Percentiles rank a stretch among this genome's conserved stretches.
Conservation (phyloP, 1,140 invertebrate species). For the Stegodyphus dumicola region DNA sequence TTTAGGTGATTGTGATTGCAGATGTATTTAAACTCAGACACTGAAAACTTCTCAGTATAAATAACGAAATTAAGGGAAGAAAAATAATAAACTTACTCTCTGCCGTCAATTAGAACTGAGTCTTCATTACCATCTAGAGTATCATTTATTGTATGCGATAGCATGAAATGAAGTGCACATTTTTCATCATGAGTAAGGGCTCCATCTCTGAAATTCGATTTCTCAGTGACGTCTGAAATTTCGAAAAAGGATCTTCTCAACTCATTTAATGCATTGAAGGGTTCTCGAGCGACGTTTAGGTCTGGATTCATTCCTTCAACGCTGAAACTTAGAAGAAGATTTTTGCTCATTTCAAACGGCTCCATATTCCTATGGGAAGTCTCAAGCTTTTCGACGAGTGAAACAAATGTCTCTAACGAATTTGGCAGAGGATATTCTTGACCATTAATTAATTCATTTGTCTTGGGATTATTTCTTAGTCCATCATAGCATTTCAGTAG, state of each 20-base stretch:
- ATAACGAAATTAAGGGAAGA: neutral
- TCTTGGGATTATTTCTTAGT: neutral
- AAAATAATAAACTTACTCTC: neutral
- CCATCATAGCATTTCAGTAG: neutral
- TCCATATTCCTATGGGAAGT: neutral
- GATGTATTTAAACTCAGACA: no score
- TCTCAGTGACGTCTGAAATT: neutral
- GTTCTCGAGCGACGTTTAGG: neutral
- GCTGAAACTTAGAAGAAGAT: constrained; percentile 16
- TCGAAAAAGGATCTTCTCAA: constrained; percentile 5
- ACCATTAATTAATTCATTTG: constrained; percentile 10
- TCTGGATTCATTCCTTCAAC: neutral
- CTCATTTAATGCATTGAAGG: neutral
- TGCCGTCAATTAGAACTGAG: neutral
- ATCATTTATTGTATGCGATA: constrained; percentile 31
- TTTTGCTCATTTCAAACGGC: neutral
- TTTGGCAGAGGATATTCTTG: constrained; percentile 28
- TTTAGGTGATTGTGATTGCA: no score
- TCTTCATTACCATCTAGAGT: neutral
- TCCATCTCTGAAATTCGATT: neutral
- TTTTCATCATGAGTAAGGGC: constrained; percentile 37
- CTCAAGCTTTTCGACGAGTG: constrained; percentile 37
- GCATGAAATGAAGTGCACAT: constrained; percentile 49
- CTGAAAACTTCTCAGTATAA: no score
- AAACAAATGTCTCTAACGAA: constrained; percentile 37